phyloP scores from a whole-genome alignment of 1,140 invertebrate genomes.

The Choristoneura fumiferana region DNA sequence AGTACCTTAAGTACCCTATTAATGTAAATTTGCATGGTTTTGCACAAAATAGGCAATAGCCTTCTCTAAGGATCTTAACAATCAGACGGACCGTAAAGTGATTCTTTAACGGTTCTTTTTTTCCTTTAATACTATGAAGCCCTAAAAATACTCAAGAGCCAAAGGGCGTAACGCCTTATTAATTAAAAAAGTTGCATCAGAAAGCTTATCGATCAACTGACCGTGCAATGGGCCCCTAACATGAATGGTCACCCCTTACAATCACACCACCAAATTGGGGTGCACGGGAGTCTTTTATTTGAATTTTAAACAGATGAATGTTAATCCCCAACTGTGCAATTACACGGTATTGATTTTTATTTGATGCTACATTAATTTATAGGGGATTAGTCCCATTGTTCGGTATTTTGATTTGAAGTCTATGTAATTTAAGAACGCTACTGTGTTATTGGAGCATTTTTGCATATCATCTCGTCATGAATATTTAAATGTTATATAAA shows the following conservation, averaged over 20 bases:
- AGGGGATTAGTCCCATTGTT: slow-evolving; percentile 29
- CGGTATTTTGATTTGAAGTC: slow-evolving; percentile 16
- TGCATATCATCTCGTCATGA: neutral
- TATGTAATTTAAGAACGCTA: slow-evolving; percentile 22
- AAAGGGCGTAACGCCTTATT: slow-evolving; percentile 8
- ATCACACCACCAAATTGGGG: slow-evolving; percentile 66
- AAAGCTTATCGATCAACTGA: slow-evolving; percentile 57
- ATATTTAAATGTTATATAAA: too few species aligned
- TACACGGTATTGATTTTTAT: slow-evolving; percentile 38
- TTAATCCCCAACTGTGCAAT: slow-evolving; percentile 25
- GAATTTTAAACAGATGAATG: slow-evolving; percentile 54
- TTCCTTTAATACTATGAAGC: neutral
- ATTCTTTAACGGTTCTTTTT: slow-evolving; percentile 31
- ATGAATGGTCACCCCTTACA: slow-evolving; percentile 51
- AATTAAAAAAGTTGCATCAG: slow-evolving; percentile 14
- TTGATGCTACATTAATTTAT: slow-evolving; percentile 27
- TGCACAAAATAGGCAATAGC: too few species aligned
- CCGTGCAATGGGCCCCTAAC: slow-evolving; percentile 39
- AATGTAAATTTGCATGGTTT: too few species aligned
- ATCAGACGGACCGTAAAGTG: too few species aligned
- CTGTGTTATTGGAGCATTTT: slow-evolving; percentile 22
- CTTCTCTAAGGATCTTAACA: too few species aligned
- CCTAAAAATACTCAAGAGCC: neutral
- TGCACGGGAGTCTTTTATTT: slow-evolving; percentile 54
- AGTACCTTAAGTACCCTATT: too few species aligned